These are phyloP conservation scores for Masnerella sp. DNA, from an alignment of 2,888 invertebrate species.

Conservation along the genomic window DNA sequence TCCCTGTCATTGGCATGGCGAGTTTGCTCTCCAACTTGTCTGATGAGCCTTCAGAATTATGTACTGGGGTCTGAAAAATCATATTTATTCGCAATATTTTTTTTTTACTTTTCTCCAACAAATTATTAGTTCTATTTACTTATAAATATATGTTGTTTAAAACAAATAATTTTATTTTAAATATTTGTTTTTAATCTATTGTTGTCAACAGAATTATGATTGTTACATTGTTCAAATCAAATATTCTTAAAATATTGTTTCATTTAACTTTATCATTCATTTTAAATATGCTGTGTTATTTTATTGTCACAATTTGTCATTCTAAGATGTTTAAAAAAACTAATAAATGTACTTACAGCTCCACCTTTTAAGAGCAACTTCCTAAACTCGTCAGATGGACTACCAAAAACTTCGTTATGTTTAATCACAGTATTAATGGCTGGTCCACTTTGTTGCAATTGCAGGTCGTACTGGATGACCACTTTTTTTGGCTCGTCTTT, in stretches of 20 bases:
- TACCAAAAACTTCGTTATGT: slow-evolving; percentile 91
- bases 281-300: too few species aligned
- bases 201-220: too few species aligned
- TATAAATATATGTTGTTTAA: too few species aligned
- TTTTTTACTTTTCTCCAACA: neutral
- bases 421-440: slow-evolving; percentile 85
- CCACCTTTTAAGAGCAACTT: slow-evolving; percentile 93
- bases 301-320: too few species aligned
- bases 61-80: slow-evolving; percentile 67
- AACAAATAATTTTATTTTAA: too few species aligned
- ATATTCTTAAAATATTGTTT: too few species aligned
- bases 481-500: slow-evolving; percentile 92
- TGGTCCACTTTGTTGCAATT: slow-evolving; percentile 86
- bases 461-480: slow-evolving; percentile 90
- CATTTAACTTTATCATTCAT: too few species aligned
- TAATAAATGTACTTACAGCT: slow-evolving; percentile 80
- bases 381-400: slow-evolving; percentile 93
- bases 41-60: slow-evolving; percentile 80
- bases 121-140: too few species aligned
- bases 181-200: too few species aligned
- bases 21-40: slow-evolving; percentile 81
- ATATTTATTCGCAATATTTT: too few species aligned
- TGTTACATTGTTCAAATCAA: too few species aligned
- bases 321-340: neutral
- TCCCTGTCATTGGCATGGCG: slow-evolving; percentile 82